phyloP scores from a whole-genome alignment of 2,113 vertebrate species.

The rabbit (Oryctolagus cuniculus) region DNA sequence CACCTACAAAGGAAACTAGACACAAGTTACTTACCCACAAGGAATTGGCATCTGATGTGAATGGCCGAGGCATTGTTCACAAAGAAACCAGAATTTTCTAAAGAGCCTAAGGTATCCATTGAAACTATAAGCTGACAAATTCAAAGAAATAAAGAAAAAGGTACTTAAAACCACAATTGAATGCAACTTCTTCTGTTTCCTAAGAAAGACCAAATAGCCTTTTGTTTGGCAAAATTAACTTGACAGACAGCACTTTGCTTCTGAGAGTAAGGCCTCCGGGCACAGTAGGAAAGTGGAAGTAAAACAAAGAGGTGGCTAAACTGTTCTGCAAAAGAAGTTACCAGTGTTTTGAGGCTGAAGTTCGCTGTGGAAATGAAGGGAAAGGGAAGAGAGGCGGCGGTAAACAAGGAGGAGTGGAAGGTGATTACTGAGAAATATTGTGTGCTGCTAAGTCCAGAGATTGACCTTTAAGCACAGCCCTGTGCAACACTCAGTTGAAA shows the following conservation, averaged over 20 bases:
- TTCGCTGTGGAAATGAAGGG: not conserved
- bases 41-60: slow-evolving; percentile 44
- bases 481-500: not conserved
- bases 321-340: not conserved
- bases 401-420: not conserved
- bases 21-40: slow-evolving; percentile 33
- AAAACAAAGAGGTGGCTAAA: slow-evolving; percentile 54
- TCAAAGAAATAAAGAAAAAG: slow-evolving; percentile 56
- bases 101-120: slow-evolving; percentile 60
- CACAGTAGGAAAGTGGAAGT: slow-evolving; percentile 28
- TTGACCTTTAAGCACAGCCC: not conserved
- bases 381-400: not conserved
- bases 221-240: slow-evolving; percentile 74
- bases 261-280: slow-evolving; percentile 31
- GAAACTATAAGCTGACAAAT: slow-evolving; percentile 54
- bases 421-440: not conserved
- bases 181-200: slow-evolving; percentile 65
- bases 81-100: slow-evolving; percentile 64
- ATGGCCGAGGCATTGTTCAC: slow-evolving; percentile 44
- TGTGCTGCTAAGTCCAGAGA: not conserved
- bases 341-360: not conserved
- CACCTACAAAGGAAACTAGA: slow-evolving; percentile 57
- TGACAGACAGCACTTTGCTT: slow-evolving; percentile 53
- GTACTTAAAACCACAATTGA: slow-evolving; percentile 65
- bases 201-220: slow-evolving; percentile 60